Evolutionary conservation across 2,888 invertebrate species (phyloP).

Genomic region (Tenthredo amoena): DNA sequence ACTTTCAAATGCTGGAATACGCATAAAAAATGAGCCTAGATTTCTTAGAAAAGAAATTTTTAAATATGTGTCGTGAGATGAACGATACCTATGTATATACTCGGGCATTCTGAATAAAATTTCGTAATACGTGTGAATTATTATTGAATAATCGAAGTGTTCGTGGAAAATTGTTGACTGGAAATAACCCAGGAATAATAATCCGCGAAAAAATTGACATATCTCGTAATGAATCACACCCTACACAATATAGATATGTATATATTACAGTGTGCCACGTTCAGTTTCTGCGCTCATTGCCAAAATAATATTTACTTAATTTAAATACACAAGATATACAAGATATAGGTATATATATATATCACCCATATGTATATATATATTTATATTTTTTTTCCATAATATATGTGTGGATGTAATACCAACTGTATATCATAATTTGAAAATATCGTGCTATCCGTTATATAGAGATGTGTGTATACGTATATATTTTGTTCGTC

Average conservation of each 20-base stretch:
- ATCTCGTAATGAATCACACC: background rate
- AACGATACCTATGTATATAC: background rate
- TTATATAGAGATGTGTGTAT: background rate
- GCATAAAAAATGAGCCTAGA: background rate
- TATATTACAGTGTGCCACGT: conserved; percentile 2
- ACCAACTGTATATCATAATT: background rate
- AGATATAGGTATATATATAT: background rate
- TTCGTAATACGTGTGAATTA: background rate
- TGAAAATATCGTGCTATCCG: background rate
- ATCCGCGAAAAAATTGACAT: background rate
- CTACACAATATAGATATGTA: background rate
- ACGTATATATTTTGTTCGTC: conserved; percentile 37
- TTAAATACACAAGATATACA: background rate
- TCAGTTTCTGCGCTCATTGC: background rate
- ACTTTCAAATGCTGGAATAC: background rate
- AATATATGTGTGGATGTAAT: background rate
- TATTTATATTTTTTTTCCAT: background rate
- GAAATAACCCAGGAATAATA: background rate
- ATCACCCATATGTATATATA: background rate
- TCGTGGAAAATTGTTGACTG: background rate
- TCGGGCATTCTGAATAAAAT: background rate
- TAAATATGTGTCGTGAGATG: background rate
- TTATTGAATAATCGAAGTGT: background rate
- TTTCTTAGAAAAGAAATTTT: background rate
- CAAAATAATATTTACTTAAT: conserved; percentile 2